A percentile compares a stretch with the other conserved stretches of the same genome.
Evolutionary conservation across 1,140 invertebrate species (phyloP).

Genomic region (Magallana gigas): DNA sequence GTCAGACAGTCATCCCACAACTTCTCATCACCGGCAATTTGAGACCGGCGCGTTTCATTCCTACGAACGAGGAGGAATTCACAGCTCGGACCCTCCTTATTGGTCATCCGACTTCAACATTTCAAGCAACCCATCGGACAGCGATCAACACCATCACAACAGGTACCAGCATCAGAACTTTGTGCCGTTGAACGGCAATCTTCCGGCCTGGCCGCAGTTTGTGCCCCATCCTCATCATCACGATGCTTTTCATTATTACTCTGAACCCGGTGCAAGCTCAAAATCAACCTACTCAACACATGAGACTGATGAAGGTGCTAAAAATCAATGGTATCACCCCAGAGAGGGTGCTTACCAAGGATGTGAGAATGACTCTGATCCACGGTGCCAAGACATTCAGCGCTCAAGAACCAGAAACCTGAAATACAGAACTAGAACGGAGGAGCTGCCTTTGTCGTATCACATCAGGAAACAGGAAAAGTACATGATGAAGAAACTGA

Average conservation of each 20-base stretch:
- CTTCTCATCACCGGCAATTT: slow-evolving; percentile 19
- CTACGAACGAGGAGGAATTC: not conserved
- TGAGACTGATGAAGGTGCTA: slow-evolving; percentile 9
- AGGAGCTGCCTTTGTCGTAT: slow-evolving; percentile 42
- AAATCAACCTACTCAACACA: slow-evolving; percentile 38
- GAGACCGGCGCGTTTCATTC: slow-evolving; percentile 12
- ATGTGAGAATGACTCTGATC: slow-evolving; percentile 29
- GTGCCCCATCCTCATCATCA: slow-evolving; percentile 14
- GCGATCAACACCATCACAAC: slow-evolving; percentile 1
- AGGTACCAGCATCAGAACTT: slow-evolving; percentile 16
- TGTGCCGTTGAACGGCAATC: not conserved
- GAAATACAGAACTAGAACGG: slow-evolving; percentile 41
- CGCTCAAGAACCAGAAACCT: slow-evolving; percentile 36
- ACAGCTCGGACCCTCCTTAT: not conserved
- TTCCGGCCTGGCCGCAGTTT: slow-evolving; percentile 4
- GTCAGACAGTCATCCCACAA: not conserved
- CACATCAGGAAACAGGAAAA: slow-evolving; percentile 56
- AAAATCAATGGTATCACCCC: slow-evolving; percentile 31
- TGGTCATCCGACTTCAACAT: slow-evolving; percentile 29
- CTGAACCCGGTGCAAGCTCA: not conserved
- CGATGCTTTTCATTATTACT: slow-evolving; percentile 31
- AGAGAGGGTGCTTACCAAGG: slow-evolving; percentile 8
- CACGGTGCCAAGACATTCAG: not conserved
- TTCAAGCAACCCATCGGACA: not conserved
- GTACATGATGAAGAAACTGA: slow-evolving; percentile 53